Evolutionary conservation across 53 echinoderm and acorn worm genomes (phyloP).

Genomic region (Paelopatides confundens): DNA sequence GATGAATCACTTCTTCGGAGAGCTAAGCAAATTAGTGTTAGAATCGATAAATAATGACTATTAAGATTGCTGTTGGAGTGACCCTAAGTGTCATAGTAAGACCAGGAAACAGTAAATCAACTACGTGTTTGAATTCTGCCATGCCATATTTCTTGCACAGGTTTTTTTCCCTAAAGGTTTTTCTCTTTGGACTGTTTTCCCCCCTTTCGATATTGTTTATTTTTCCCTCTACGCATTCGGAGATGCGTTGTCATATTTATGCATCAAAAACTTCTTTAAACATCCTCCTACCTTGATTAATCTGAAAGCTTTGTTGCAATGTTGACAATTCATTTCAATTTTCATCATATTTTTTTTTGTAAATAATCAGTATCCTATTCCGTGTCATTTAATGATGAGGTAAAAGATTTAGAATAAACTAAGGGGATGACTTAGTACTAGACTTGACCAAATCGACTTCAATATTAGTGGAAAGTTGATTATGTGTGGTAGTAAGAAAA

Average conservation of each 20-base stretch:
- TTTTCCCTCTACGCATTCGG: neutral
- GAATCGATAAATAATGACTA: constrained; percentile 38
- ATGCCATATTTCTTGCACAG: neutral
- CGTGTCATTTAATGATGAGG: neutral
- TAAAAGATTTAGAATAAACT: neutral
- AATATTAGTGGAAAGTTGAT: no score
- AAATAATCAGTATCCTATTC: no score
- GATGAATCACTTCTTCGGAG: constrained; percentile 11
- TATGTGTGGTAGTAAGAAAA: no score
- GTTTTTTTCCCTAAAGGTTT: neutral
- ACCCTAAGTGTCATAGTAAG: constrained; percentile 13
- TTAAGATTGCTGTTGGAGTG: constrained; percentile 30
- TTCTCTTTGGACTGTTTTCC: neutral
- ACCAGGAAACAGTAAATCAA: neutral
- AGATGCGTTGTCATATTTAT: neutral
- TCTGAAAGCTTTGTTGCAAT: neutral
- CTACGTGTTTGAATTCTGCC: neutral
- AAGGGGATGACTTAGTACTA: no score
- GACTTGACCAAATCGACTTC: no score
- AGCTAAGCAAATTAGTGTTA: constrained; percentile 37
- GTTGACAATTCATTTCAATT: constrained; percentile 8
- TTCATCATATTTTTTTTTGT: neutral
- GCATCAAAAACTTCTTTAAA: neutral
- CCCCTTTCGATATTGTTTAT: neutral
- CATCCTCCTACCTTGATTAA: neutral